A percentile compares a stretch with the other conserved stretches of the same genome.
Evolutionary conservation across 2,888 invertebrate species (phyloP).

Genomic region (Leptinotarsa tumamoca): DNA sequence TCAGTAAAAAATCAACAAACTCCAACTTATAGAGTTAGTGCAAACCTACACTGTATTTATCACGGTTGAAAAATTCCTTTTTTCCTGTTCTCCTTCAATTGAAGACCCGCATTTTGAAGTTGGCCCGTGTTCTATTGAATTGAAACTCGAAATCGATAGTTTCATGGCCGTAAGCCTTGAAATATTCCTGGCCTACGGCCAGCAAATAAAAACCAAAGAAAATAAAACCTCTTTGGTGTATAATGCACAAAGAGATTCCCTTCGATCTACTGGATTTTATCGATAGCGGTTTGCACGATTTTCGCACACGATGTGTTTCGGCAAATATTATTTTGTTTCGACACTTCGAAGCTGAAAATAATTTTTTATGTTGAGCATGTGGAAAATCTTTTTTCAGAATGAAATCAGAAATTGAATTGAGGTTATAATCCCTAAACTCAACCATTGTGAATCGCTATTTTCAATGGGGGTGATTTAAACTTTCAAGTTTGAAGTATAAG

Average conservation of each 20-base stretch:
- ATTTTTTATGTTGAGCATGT: too few species aligned
- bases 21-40: too few species aligned
- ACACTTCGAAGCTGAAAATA: neutral
- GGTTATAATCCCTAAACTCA: too few species aligned
- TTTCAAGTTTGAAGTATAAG: too few species aligned
- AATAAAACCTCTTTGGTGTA: neutral
- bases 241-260: neutral
- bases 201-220: neutral
- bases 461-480: too few species aligned
- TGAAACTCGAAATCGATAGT: slow-evolving; percentile 1
- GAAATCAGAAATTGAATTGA: too few species aligned
- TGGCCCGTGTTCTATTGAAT: neutral
- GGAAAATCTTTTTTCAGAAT: neutral
- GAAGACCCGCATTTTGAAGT: neutral
- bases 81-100: too few species aligned
- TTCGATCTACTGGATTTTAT: neutral
- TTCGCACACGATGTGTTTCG: neutral
- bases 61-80: too few species aligned
- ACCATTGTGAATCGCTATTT: too few species aligned
- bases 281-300: too few species aligned
- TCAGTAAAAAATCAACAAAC: too few species aligned
- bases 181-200: neutral
- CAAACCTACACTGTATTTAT: too few species aligned
- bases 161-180: neutral
- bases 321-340: neutral